A percentile compares a stretch with the other conserved stretches of the same genome.
These are phyloP conservation scores for Athetis lepigone DNA, from an alignment of 2,888 invertebrate genomes.

Conservation along the genomic window DNA sequence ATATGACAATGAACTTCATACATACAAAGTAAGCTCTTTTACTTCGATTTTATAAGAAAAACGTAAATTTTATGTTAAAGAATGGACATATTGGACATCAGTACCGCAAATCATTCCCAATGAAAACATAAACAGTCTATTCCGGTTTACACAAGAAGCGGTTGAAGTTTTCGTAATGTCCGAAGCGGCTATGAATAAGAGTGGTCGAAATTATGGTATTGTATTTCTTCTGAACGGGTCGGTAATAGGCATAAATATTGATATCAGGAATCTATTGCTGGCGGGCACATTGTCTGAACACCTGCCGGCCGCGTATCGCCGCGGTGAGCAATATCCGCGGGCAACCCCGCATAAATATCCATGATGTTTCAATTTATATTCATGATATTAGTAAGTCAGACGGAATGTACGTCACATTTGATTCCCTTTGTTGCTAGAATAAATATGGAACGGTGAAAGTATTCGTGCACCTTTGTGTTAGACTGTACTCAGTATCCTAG, in stretches of 20 bases:
- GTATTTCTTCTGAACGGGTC: conserved; percentile 81
- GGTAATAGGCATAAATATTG: conserved; percentile 88
- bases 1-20: conserved; percentile 10
- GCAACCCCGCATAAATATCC: conserved; percentile 87
- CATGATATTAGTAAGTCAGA: conserved; percentile 89
- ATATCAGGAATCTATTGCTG: conserved; percentile 87
- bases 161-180: conserved; percentile 58
- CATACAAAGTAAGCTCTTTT: neutral
- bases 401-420: conserved; percentile 87
- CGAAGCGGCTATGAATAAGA: conserved; percentile 63
- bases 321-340: conserved; percentile 83
- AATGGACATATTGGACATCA: conserved; percentile 40
- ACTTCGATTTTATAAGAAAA: conserved; percentile 11
- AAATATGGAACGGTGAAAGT: conserved; percentile 71
- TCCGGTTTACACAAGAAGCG: conserved; percentile 49
- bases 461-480: conserved; percentile 58
- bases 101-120: conserved; percentile 45
- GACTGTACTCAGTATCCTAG: conserved; percentile 39
- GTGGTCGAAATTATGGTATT: conserved; percentile 74
- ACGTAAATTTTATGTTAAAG: conserved; percentile 29
- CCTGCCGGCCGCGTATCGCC: conserved; percentile 81
- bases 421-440: conserved; percentile 87
- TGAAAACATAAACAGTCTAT: conserved; percentile 59
- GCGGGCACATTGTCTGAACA: conserved; percentile 88
- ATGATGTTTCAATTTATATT: conserved; percentile 90